phyloP scores from a whole-genome alignment of 2,113 vertebrate species.

The Bostrychus sinensis region DNA sequence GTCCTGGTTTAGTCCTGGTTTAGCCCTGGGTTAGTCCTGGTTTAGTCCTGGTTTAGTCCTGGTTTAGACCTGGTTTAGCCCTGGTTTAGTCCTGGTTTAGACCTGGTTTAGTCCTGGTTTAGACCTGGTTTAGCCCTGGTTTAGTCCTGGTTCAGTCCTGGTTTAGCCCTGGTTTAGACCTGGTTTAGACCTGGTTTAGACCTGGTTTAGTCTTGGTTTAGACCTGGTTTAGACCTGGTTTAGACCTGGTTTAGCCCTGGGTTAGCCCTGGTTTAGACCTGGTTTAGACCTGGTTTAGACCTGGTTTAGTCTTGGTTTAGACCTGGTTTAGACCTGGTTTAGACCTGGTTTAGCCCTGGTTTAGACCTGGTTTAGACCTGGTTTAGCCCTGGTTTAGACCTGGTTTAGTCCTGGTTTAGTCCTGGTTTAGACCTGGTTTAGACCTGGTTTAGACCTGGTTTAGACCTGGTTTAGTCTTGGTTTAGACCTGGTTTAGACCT shows the following conservation, averaged over 20 bases:
- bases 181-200: too few relatives aligned
- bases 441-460: too few relatives aligned
- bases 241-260: too few relatives aligned
- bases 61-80: too few relatives aligned
- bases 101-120: too few relatives aligned
- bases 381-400: neutral
- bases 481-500: too few relatives aligned
- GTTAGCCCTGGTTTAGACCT: neutral
- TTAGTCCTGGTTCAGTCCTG: neutral
- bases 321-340: too few relatives aligned
- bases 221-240: neutral
- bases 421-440: too few relatives aligned
- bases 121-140: too few relatives aligned
- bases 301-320: too few relatives aligned
- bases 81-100: neutral
- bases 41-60: neutral
- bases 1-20: neutral
- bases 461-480: neutral
- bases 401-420: neutral
- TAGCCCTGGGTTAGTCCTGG: neutral
- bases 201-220: too few relatives aligned
- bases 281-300: neutral
- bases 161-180: neutral
- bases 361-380: too few relatives aligned
- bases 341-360: neutral